phyloP scores from a whole-genome alignment of 2,888 invertebrate species.

The Drosophila kokeensis region DNA sequence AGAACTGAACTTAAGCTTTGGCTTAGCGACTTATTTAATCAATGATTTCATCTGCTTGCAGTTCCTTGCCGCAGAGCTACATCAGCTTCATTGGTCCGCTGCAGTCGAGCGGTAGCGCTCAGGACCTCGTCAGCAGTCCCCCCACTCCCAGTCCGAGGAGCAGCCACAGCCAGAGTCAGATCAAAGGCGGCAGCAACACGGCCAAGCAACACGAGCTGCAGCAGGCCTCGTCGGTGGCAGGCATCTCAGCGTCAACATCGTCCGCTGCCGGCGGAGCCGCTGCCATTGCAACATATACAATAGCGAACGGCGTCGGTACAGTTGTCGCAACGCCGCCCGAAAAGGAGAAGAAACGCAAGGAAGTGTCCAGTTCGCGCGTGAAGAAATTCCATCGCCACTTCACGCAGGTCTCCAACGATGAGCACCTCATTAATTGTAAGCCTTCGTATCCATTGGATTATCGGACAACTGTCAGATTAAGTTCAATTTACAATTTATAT shows the following conservation, averaged over 20 bases:
- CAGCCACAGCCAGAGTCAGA: slow-evolving; percentile 38
- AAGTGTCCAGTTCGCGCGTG: slow-evolving; percentile 87
- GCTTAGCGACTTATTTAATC: not conserved
- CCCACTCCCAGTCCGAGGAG: slow-evolving; percentile 54
- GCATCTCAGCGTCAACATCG: slow-evolving; percentile 41
- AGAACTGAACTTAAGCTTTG: not conserved
- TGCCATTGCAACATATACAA: slow-evolving; percentile 24
- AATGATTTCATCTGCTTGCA: slow-evolving; percentile 21
- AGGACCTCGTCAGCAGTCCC: slow-evolving; percentile 72
- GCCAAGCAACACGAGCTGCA: slow-evolving; percentile 74
- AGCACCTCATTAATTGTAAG: slow-evolving; percentile 94
- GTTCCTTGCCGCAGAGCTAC: slow-evolving; percentile 67
- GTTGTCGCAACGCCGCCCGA: slow-evolving; percentile 45
- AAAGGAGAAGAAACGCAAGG: slow-evolving; percentile 84
- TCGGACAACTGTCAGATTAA: no score
- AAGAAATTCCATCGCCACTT: slow-evolving; percentile 96
- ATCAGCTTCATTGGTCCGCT: slow-evolving; percentile 65
- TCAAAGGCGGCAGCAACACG: slow-evolving; percentile 65
- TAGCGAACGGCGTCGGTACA: slow-evolving; percentile 40
- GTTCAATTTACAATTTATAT: not conserved
- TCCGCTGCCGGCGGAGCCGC: slow-evolving; percentile 39
- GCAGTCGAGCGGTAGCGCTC: slow-evolving; percentile 72
- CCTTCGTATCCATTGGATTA: slow-evolving; percentile 49
- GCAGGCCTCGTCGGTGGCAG: slow-evolving; percentile 52
- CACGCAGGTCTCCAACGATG: slow-evolving; percentile 92